Evolutionary conservation across 2,113 vertebrate species (phyloP), one percentile per base, ranked within the genome.

Genomic region (Hystrix cristata): DNA sequence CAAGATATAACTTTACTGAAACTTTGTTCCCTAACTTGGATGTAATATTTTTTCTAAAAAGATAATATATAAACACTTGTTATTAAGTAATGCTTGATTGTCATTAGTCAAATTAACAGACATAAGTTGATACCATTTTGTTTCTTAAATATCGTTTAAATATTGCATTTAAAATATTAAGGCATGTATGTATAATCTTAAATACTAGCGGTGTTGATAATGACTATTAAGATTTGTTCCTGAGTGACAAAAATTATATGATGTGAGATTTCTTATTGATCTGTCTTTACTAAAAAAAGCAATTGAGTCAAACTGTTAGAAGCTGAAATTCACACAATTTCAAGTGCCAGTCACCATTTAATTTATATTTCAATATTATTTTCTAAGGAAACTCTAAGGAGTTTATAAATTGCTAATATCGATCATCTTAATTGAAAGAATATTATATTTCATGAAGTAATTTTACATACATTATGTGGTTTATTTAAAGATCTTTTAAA

Each of bases 321-420:
- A 96, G 46, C 80, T 81, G 59, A 90, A 89, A 27, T 72, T 69
- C 31, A 84, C 0, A 59, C 4, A 53, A 19, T 85, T 88, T 91
- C 21, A 89, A 34, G 15, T 55, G 21, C 3, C 1, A 43, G 46
- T 85, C 67, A 90, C 55, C 18, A 65, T 76, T 65, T 92, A 90
- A 65, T 55, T 81, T 96, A n/a, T 53, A 96, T 82, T 84, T 88
- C n/a, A 95, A 3, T 84, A 82, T n/a, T 87, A 60, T 31, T 94
- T 95, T 94, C 5, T 83, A 90, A 67, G 53, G 53, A 90, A 84
- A 34, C 31, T 65, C 7, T 92, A 46, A 82, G 55, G 7, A 60
- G 1, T 65, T 76, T 80, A 90, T 85, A 71, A 91, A 80, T 7
- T 93, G 8, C 19, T 83, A 88, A 51, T 27, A 71, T 48, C 25